Evolutionary conservation across 2,888 invertebrate genomes (phyloP), one percentile per base, ranked within the genome.

Genomic region (Polymixis flavicincta): DNA sequence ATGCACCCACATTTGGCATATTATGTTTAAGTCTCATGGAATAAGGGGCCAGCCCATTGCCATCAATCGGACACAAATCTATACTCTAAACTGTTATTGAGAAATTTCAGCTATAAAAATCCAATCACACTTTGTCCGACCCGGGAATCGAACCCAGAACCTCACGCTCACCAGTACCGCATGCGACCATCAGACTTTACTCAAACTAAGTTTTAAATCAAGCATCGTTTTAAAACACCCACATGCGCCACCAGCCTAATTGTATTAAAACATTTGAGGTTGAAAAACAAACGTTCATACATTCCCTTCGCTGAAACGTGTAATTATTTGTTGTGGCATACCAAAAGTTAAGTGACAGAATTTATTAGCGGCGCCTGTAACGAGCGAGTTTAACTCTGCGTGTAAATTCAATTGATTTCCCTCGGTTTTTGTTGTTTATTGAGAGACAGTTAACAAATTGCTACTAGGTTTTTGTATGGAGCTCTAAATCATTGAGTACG

Each of bases 281-380:
- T 32, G 4, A 37, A 71, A 75, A 61, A 76, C 65, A 76, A 78
- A 74, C 70, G 69, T 60, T n/a, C 63, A 67, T 54, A 52, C 54
- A 25, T 48, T 71, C 66, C 37, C 45, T 72, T 60, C 52, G 8
- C 14, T n/a, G 17, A 74, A 74, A 78, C 64, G 25, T 71, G 64
- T 71, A 69, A 71, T 79, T 76, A 84, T 75, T 73, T 82, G 67
- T 55, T 68, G 76, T 54, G 59, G 69, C 57, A 64, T 37, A 76
- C 48, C 65, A 52, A 66, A 65, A 60, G 70, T 74, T 76, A 73
- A 76, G 60, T 75, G 71, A 64, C 48, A 28, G 57, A 60, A 81
- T 78, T 74, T 84, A 71, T 69, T 59, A 60, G n/a, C 50, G 68
- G 54, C 19, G 65, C 22, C 22, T 19, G n/a, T 70, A 59, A 78